These are phyloP conservation scores for Vespertilio murinus DNA, from an alignment of 2,797 vertebrate genomes.

Conservation along the genomic window DNA sequence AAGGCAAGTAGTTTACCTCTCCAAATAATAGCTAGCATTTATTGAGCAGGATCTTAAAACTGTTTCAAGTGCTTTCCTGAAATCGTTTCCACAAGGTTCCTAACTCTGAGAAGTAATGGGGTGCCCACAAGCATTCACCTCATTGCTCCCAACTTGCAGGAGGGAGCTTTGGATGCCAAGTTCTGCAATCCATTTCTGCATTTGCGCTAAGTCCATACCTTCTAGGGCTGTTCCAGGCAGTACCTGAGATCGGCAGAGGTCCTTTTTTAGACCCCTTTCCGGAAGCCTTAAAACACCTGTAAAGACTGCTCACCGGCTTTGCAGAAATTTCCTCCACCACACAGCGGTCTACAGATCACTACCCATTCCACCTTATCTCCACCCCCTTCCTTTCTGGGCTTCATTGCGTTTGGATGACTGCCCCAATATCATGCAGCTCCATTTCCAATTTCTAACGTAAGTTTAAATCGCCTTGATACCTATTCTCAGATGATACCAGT, in stretches of 20 bases:
- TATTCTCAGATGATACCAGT: not conserved
- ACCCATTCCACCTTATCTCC: too few species aligned
- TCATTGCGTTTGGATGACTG: not conserved
- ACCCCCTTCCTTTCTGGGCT: not conserved
- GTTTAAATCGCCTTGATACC: not conserved
- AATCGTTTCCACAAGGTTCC: not conserved
- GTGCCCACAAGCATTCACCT: not conserved
- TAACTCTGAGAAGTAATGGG: not conserved
- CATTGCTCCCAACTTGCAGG: not conserved
- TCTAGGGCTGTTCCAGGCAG: not conserved
- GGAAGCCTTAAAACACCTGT: not conserved
- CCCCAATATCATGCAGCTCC: not conserved
- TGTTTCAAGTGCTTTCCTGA: not conserved
- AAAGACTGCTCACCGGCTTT: not conserved
- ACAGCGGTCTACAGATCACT: not conserved
- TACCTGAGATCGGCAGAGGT: not conserved
- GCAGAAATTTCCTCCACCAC: not conserved
- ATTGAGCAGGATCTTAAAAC: not conserved
- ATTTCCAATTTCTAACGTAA: not conserved
- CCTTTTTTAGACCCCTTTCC: not conserved
- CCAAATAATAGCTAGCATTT: not conserved
- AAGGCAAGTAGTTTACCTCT: not conserved
- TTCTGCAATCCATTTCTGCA: not conserved
- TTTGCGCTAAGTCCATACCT: not conserved
- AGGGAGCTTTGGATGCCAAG: not conserved